Percentiles rank a stretch among this genome's conserved stretches.
These are phyloP conservation scores for Phylloscopus trochiloides DNA, from an alignment of 2,113 vertebrate genomes.

Conservation along the genomic window DNA sequence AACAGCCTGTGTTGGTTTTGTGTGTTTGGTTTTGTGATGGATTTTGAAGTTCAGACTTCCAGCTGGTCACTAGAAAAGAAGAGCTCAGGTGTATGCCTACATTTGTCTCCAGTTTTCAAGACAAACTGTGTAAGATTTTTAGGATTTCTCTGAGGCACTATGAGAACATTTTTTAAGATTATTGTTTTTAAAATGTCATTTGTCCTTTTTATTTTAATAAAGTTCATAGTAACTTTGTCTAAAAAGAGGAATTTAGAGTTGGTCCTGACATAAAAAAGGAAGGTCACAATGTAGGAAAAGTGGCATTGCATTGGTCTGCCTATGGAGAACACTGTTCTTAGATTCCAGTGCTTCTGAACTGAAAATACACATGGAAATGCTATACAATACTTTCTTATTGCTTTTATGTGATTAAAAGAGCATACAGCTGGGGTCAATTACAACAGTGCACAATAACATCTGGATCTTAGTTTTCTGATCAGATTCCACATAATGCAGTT, in stretches of 20 bases:
- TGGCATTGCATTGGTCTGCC: neutral
- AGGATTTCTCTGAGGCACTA: neutral
- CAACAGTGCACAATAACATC: neutral
- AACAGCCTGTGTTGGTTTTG: neutral
- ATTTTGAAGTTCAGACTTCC: neutral
- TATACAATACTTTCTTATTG: neutral
- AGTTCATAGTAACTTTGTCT: neutral
- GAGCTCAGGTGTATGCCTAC: neutral
- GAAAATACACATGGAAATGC: neutral
- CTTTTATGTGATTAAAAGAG: neutral
- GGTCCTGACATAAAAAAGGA: neutral
- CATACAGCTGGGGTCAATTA: neutral
- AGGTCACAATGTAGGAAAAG: neutral
- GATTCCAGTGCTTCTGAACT: neutral
- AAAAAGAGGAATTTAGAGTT: neutral
- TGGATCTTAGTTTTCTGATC: neutral
- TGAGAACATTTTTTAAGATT: neutral
- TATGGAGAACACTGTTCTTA: neutral
- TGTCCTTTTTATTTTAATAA: neutral
- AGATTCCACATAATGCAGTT: neutral
- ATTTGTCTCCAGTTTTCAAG: neutral
- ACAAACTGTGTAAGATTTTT: neutral
- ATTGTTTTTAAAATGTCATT: neutral
- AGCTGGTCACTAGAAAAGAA: neutral
- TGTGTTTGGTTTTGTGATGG: neutral